Evolutionary conservation across 2,113 vertebrate species (phyloP), one percentile per base, ranked within the genome.

Genomic region (Platichthys stellatus): DNA sequence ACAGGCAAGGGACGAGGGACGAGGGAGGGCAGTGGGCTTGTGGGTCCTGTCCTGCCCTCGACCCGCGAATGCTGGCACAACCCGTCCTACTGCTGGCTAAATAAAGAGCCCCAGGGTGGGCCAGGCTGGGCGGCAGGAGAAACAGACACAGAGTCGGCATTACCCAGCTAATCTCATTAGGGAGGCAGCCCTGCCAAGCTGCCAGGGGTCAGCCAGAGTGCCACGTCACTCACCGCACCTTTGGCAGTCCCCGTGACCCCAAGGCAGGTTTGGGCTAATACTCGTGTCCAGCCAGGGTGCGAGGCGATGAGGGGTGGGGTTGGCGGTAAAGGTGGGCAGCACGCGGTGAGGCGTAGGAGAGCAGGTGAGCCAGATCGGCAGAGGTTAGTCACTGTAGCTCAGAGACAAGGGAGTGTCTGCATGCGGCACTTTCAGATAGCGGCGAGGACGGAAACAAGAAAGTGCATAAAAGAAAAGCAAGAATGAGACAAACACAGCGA

Each of bases 151-250:
- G 84, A 93, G 92, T 92, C 92, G 90, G 93, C 92, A 94, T 94
- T 94, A 94, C 91, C 92, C 91, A 53, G 89, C 86, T 94, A 95
- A 95, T 95, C 94, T 94, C 93, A 94, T 95, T 95, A 94, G 92
- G 91, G 92, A 92, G 88, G 89, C 79, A 76, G 89, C 74, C 88
- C 84, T 93, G 93, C 94, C 93, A 94, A 92, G 87, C 82, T 89
- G 90, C 78, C 81, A 89, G 83, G 89, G 94, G 93, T 95, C 94
- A 94, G 92, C 93, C 93, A 94, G 94, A 94, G 93, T 94, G 92
- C 90, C 93, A 94, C 92, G 89, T 93, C 93, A 94, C 90, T 95
- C 94, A 94, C 49, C 47, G 72, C 89, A 94, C 93, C 94, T 94
- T 93, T 93, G 93, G 91, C 89, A 93, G 83, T 87, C 86, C 69